Evolutionary conservation across 2,797 vertebrate species (phyloP), one percentile per base, ranked within the genome.

Genomic region (Clarias fuscus): DNA sequence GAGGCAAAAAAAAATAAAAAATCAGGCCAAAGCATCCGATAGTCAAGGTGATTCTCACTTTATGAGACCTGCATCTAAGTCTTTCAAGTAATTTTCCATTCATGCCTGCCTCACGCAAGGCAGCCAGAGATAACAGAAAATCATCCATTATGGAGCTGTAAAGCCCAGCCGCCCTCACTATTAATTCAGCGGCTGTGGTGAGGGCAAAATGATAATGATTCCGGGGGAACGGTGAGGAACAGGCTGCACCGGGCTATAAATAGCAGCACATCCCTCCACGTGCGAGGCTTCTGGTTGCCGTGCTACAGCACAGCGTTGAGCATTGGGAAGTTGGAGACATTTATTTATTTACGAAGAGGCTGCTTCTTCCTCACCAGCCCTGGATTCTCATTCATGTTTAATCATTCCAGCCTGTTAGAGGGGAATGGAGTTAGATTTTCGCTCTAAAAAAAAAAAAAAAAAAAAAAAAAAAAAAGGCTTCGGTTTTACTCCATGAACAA

Each of bases 161-260:
- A 86, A 89, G 91, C 90, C 90, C 83, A 89, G 85, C 84, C 78
- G 88, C 88, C 84, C 85, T 71, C 61, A 83, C 91, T 88, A 91
- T 92, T 92, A 93, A 94, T 94, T 93, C 90, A 92, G 86, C 92
- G 88, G 88, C 83, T 88, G 88, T 81, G 82, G 81, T 86, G 85
- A 86, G 86, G 82, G 89, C 90, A 88, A 93, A 91, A 93, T 92
- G 85, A 93, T 91, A 90, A 93, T 93, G 90, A 93, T 93, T 92
- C 88, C 86, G 79, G 59, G 83, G 86, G 86, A 90, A 93, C 91
- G 72, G 88, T 88, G 88, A 85, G 88, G 87, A 92, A 90, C 89
- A 84, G 90, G 72, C 76, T 86, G 88, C 90, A 86, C 65, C 86
- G 90, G 88, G 92, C 92, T 94, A 94, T 92, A 93, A 94, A 94